Base-by-base conservation (phyloP, 2,888 invertebrate species). In the Drosophila austrosaltans region DNA sequence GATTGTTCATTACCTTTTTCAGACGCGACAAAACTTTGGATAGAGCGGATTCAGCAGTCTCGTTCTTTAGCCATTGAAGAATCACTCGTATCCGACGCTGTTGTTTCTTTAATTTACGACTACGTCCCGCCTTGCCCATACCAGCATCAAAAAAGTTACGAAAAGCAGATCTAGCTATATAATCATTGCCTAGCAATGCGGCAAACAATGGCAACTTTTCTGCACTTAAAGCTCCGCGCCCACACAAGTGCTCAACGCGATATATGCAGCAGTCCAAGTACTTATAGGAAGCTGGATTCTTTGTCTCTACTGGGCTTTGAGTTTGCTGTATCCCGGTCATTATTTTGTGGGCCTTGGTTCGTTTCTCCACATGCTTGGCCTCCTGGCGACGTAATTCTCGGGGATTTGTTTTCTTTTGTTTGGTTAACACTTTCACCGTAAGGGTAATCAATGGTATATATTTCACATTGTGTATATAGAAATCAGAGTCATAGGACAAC, bases 401-500 rank as follows among this genome's bases (percentile, higher is more conserved):
- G 4, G 42, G n/a, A 3, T 60, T 67, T 53, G 6, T 42, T 28
- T 77, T 71, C 1, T 69, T 53, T 1, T 77, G 82, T 53, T 92
- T 92, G 12, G 86, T 90, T 16, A 91, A 88, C 10, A 91, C 90
- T 89, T 94, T 94, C 5, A 93, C 91, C 3, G 95, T 94, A 10
- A 97, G 89, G 28, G 95, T 95, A 36, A 94, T 93, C 76, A 97
- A 95, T 0, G 97, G 97, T 76, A 99, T 96, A 81, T 97, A 98
- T 1, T 94, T 92, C 0, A 97, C 95, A 92, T 97, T 96, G 92
- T 96, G 97, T 76, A 99, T 95, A 88, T 95, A 98, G 92, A 98
- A 99, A 93, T 99, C 99, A 0, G 98, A 98, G 92, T 99, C 99
- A 81, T 96, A 96, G 87, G 98, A 98, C 3, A 99, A 91, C 2